Percentiles rank a stretch among this genome's conserved stretches.
phyloP scores from a whole-genome alignment of 2,113 vertebrate species.

The Camarhynchus parvulus region DNA sequence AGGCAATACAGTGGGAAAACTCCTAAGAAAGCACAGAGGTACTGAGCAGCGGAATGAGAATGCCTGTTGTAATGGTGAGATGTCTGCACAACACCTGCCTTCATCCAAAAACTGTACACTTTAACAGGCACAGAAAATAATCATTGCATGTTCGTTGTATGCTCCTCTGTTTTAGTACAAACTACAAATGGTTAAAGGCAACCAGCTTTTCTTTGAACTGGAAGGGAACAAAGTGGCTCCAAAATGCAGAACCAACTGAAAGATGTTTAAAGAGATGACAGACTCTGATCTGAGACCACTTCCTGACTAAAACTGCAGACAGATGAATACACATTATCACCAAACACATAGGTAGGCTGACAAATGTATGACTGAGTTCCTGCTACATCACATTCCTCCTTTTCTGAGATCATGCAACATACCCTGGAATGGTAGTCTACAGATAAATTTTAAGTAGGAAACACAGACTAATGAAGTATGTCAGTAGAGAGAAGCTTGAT shows the following conservation, averaged over 20 bases:
- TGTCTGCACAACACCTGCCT: not conserved
- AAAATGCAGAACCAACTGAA: not conserved
- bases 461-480: not conserved
- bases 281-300: slow-evolving; percentile 16
- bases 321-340: not conserved
- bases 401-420: not conserved
- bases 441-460: not conserved
- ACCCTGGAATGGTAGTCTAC: not conserved
- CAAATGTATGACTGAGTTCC: not conserved
- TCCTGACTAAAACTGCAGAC: not conserved
- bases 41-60: not conserved
- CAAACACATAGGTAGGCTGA: not conserved
- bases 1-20: not conserved
- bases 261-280: not conserved
- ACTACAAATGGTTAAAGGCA: not conserved
- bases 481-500: not conserved
- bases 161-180: not conserved
- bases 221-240: not conserved
- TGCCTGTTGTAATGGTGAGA: not conserved
- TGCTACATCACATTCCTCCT: not conserved
- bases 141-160: not conserved
- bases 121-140: not conserved
- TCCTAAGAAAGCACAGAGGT: not conserved
- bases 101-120: not conserved
- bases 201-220: not conserved